Conservation (phyloP, 2,113 vertebrate species). For the Dromiciops gliroides region DNA sequence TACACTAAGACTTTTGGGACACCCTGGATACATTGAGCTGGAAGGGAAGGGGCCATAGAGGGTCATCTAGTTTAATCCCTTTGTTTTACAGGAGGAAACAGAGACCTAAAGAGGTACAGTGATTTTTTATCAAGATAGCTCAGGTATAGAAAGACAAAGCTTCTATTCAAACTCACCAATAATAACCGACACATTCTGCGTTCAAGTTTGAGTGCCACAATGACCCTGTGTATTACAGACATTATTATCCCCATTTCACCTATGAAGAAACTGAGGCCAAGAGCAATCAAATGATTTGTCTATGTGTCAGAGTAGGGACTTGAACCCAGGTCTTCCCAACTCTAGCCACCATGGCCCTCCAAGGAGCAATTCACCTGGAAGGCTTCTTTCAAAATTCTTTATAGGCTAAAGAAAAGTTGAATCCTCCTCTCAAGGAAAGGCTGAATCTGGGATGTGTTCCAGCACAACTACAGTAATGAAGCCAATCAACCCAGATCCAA, state of each 20-base stretch:
- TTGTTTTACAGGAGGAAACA: background rate
- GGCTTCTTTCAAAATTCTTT: background rate
- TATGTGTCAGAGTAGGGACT: background rate
- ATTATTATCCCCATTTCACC: background rate
- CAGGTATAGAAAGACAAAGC: too few species aligned
- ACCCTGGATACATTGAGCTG: too few species aligned
- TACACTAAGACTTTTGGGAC: too few species aligned
- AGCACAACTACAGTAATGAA: background rate
- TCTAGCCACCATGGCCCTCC: background rate
- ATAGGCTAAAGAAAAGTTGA: background rate
- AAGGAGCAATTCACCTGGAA: background rate
- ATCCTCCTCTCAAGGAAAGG: background rate
- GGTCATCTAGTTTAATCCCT: too few species aligned
- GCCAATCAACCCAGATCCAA: background rate
- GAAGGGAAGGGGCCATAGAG: background rate
- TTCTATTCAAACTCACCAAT: background rate
- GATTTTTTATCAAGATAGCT: too few species aligned
- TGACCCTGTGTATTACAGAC: background rate
- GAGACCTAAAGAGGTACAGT: background rate
- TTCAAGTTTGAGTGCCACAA: background rate
- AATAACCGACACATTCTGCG: background rate
- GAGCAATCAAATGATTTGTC: background rate
- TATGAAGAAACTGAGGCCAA: background rate
- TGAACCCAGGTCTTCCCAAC: background rate
- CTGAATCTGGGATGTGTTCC: background rate